Conservation (phyloP, 2,113 vertebrate species). For the Chaetura pelagica region DNA sequence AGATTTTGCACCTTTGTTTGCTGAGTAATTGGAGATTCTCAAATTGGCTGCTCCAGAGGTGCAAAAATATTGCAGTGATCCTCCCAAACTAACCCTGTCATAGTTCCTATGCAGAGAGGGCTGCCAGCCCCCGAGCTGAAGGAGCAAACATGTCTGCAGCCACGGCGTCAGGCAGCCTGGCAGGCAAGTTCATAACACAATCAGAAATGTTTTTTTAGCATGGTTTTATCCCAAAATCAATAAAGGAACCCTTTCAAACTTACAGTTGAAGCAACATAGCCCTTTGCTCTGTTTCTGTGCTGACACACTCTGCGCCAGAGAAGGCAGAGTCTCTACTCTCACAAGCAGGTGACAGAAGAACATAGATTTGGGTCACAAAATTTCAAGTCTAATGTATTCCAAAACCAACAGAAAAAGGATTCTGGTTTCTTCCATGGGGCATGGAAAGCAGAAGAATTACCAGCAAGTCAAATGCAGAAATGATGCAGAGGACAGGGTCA, state of each 20-base stretch:
- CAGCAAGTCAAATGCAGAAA: neutral
- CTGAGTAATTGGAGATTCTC: neutral
- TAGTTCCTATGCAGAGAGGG: neutral
- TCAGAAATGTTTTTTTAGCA: neutral
- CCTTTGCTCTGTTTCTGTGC: neutral
- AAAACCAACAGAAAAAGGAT: neutral
- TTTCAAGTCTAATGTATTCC: neutral
- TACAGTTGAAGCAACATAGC: neutral
- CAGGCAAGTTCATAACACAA: neutral
- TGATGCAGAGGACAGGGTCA: neutral
- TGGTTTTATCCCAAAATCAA: neutral
- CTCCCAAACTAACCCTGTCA: neutral
- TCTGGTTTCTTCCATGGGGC: neutral
- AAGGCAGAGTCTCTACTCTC: neutral
- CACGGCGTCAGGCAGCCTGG: neutral
- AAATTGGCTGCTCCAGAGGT: neutral
- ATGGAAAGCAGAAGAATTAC: neutral
- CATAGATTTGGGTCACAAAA: neutral
- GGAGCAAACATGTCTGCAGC: neutral
- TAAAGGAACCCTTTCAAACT: conserved; percentile 9
- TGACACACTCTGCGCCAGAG: neutral
- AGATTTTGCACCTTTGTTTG: neutral
- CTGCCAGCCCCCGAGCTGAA: neutral
- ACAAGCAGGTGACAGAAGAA: neutral
- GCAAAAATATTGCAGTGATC: neutral